These are phyloP conservation scores for Gasterosteus aculeatus DNA, from an alignment of 2,113 vertebrate species.

Conservation along the genomic window DNA sequence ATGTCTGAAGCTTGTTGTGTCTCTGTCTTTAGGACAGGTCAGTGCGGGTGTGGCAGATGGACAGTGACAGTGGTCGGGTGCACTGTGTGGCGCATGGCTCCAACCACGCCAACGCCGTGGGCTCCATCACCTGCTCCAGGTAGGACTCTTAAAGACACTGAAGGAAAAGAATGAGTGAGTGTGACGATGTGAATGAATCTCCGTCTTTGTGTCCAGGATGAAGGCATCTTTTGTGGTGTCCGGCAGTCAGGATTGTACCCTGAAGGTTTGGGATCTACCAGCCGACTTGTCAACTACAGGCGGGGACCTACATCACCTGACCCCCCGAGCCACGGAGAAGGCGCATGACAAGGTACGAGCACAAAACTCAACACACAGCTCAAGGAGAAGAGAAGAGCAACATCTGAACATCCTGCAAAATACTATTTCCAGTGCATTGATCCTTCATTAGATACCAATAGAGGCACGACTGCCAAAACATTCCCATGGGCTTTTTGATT, in stretches of 20 bases:
- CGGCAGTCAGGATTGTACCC: slow-evolving; percentile 93
- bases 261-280: slow-evolving; percentile 93
- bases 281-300: slow-evolving; percentile 63
- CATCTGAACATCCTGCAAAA: background rate
- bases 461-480: background rate
- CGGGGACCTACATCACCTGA: slow-evolving; percentile 70
- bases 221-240: slow-evolving; percentile 91
- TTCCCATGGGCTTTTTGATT: too few relatives aligned
- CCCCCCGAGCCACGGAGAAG: slow-evolving; percentile 84
- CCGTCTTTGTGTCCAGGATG: slow-evolving; percentile 76
- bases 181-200: background rate
- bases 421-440: background rate
- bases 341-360: slow-evolving; percentile 88
- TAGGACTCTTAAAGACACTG: slow-evolving; percentile 59
- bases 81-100: slow-evolving; percentile 87
- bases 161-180: background rate
- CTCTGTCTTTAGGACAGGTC: slow-evolving; percentile 85
- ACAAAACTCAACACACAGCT: background rate
- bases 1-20: background rate
- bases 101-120: slow-evolving; percentile 88
- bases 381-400: background rate
- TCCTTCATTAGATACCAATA: background rate
- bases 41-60: slow-evolving; percentile 90
- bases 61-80: slow-evolving; percentile 79
- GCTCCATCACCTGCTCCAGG: slow-evolving; percentile 92